Base-by-base conservation (phyloP, 2,888 invertebrate genomes). In the Iphiclides podalirius region DNA sequence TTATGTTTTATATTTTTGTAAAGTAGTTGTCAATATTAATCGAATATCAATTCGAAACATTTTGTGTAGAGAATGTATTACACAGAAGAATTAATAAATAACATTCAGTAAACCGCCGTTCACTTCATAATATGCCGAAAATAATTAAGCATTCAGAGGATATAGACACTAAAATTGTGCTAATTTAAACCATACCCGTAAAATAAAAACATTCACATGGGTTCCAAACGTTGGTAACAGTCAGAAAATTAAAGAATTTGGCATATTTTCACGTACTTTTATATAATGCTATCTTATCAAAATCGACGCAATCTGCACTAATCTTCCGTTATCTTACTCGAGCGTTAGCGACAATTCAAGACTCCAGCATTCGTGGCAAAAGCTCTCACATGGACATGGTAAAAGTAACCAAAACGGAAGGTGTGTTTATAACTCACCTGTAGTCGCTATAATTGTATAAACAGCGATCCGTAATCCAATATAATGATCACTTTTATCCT, bases 401-500 rank as follows among this genome's bases (percentile, higher is more conserved):
- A 20, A 14, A 40, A 42, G 28, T 42, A 49, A 41, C 41, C 47
- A 49, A 50, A 48, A 49, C 50, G 44, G 40, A 43, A 31, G 40
- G 37, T 45, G 36, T 48, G 47, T 50, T 46, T 53, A 49, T 54
- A 65, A 77, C 86, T 84, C 65, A 87, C 87, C 84, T 79, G 70
- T 73, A 66, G 66, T 74, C 66, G 68, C 68, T 72, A 75, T 49
- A 28, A 77, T 72, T 73, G 73, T 73, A 72, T 72, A 74, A 75
- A 76, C 80, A 80, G 76, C 76, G 72, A 77, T 76, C 72, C 64
- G 81, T 85, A 86, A 86, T 86, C 87, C 86, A 87, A 87, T 86
- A 87, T 75, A 70, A 67, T 69, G 74, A 76, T 70, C 86, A 86
- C 83, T 79, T 77, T 60, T 63, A 86, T 86, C 85, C 78, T 84